phyloP scores from a whole-genome alignment of 2,797 vertebrate species.

The Silurus aristotelis region DNA sequence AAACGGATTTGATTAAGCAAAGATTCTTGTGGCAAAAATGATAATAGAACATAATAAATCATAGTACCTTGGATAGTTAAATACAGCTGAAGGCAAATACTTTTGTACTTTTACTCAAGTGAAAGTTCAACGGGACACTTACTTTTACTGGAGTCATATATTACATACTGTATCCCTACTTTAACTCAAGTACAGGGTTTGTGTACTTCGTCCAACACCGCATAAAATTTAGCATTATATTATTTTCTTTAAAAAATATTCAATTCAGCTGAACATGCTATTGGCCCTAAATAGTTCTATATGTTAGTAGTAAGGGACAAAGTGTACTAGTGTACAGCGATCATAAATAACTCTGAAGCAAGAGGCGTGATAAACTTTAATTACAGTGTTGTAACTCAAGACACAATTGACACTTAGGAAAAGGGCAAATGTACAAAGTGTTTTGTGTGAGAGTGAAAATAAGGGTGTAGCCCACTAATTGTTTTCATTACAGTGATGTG shows the following conservation, averaged over 20 bases:
- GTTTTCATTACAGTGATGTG: not conserved
- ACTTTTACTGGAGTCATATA: too few relatives aligned
- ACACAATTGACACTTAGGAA: too few relatives aligned
- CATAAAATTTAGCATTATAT: not conserved
- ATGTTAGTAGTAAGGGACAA: not conserved
- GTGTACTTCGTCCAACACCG: too few relatives aligned
- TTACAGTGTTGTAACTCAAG: not conserved
- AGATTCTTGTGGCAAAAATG: too few relatives aligned
- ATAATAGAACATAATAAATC: too few relatives aligned
- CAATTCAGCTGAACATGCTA: not conserved
- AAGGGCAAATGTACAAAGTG: not conserved
- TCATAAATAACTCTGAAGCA: not conserved
- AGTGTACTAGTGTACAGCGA: not conserved
- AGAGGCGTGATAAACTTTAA: not conserved
- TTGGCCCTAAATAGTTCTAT: not conserved
- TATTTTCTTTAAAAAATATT: not conserved
- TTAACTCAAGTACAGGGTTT: too few relatives aligned
- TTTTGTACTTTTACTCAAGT: too few relatives aligned
- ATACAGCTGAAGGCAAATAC: too few relatives aligned
- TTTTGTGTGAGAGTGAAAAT: not conserved
- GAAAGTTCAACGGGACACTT: too few relatives aligned
- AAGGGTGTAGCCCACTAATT: not conserved
- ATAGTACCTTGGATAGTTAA: too few relatives aligned
- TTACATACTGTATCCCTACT: too few relatives aligned
- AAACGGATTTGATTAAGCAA: too few relatives aligned